Percentiles rank a stretch among this genome's conserved stretches.
These are phyloP conservation scores for Dasyurus viverrinus DNA, from an alignment of 2,113 vertebrate genomes.

Conservation along the genomic window DNA sequence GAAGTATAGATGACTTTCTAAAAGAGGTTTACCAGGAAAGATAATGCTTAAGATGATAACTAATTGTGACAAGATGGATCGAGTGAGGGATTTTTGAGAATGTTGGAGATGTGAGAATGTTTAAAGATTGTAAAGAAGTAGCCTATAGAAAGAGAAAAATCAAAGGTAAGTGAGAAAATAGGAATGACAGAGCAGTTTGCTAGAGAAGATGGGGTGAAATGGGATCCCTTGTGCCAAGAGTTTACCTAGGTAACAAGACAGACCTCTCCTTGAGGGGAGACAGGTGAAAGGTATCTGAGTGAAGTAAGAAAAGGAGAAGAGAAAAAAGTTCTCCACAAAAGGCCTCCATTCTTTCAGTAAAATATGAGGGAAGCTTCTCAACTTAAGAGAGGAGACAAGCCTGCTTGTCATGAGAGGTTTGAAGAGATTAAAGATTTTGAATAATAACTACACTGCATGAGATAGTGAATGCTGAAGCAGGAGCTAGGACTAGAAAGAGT, in stretches of 20 bases:
- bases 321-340: not conserved
- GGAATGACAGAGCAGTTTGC: not conserved
- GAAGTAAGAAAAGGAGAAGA: not conserved
- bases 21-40: not conserved
- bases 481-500: not conserved
- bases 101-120: not conserved
- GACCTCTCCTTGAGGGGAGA: not conserved
- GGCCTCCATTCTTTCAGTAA: not conserved
- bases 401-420: not conserved
- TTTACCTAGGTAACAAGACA: not conserved
- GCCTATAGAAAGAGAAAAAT: not conserved
- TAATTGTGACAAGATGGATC: not conserved
- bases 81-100: not conserved
- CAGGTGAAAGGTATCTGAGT: not conserved
- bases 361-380: not conserved
- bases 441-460: not conserved
- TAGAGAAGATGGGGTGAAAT: not conserved
- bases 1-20: not conserved
- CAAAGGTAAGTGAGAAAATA: not conserved
- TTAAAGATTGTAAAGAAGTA: not conserved
- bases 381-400: not conserved
- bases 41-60: not conserved
- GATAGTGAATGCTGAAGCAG: not conserved
- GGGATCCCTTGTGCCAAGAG: not conserved
- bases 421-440: not conserved